Base-by-base conservation (phyloP, 2,113 vertebrate genomes). In the Cacatua alba region DNA sequence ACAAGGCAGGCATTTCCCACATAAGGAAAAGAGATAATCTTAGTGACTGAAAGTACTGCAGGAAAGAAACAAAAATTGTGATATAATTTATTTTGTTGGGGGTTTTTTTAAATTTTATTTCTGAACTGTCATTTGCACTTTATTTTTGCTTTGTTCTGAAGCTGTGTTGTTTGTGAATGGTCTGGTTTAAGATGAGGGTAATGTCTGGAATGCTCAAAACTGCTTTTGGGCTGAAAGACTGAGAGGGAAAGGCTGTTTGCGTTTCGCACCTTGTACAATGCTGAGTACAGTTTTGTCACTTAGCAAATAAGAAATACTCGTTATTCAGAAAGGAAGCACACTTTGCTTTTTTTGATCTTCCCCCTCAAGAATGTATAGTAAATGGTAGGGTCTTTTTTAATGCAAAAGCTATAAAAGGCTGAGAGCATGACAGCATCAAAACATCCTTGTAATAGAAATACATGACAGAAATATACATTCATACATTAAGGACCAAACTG, bases 131-230 rank as follows among this genome's bases (percentile, higher is more conserved):
- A 15, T 88, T 94, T 83, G 74, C 28, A 33, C 31, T 94, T 80
- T 60, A 77, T 94, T 91, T 94, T 94, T 93, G 76, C 89, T 96
- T 96, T 97, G 88, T 88, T 96, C 92, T 82, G 52, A 84, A 92
- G 81, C 62, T 33, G 35, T 63, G 35, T 67, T 83, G 16, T 41
- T 95, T 95, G 49, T 77, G 65, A 93, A 90, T 39, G 52, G 31
- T 82, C 59, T 39, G 17, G 46, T 84, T 90, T 91, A 88, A 81
- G 49, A 82, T 67, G 13, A 82, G 67, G 64, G 62, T 67, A 63
- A 52, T 82, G 8, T 46, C 1, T 82, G 80, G 74, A 91, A 82
- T 49, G 49, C 57, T 46, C 35, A 53, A 95, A 90, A 37, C 13
- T 65, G 72, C 14, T 62, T 92, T 84, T n/a, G n/a, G 35, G 64